Conservation (phyloP, 2,113 vertebrate genomes). For the Cochlearius cochlearius region DNA sequence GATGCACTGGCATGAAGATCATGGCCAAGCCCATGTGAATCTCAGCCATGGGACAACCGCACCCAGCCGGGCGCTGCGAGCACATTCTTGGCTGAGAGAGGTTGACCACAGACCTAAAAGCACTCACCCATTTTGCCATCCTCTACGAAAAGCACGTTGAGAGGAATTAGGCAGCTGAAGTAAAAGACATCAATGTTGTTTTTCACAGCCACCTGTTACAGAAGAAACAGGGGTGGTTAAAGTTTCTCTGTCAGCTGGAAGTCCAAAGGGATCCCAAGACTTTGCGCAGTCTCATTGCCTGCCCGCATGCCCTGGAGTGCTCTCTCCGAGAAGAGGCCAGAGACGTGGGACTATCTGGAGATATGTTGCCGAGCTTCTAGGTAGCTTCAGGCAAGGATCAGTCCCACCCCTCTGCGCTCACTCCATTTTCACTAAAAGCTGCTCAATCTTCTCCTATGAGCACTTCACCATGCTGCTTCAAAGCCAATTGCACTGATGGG, state of each 20-base stretch:
- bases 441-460: neutral
- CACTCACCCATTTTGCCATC: slow-evolving; percentile 98
- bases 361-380: neutral
- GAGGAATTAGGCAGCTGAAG: slow-evolving; percentile 97
- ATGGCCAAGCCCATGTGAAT: neutral
- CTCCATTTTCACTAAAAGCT: neutral
- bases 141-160: slow-evolving; percentile 97
- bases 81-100: neutral
- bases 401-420: neutral
- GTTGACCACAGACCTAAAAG: neutral
- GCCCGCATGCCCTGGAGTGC: accelerated
- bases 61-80: neutral
- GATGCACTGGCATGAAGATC: neutral
- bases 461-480: neutral
- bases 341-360: neutral
- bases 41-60: neutral
- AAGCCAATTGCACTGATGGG: neutral
- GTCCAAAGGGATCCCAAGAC: neutral
- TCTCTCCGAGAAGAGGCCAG: neutral
- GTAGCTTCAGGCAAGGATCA: neutral
- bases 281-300: neutral
- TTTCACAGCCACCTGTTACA: slow-evolving; percentile 94
- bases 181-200: slow-evolving; percentile 99
- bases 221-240: slow-evolving; percentile 44
- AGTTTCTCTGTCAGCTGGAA: neutral